phyloP scores from a whole-genome alignment of 2,888 invertebrate species.

The Phragmatobia fuliginosa region DNA sequence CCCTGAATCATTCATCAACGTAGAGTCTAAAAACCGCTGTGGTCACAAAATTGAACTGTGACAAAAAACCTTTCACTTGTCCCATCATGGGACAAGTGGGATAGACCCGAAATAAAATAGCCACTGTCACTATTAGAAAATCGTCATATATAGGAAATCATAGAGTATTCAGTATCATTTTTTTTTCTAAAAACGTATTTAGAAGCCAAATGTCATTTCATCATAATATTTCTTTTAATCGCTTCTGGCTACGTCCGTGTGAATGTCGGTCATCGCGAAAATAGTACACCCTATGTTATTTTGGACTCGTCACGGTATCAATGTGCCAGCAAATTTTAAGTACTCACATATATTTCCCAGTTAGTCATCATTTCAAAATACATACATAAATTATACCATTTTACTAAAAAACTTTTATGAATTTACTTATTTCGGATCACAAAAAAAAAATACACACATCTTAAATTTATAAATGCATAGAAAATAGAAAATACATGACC shows the following conservation, averaged over 20 bases:
- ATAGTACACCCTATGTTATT: slow-evolving; percentile 1
- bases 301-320: not conserved
- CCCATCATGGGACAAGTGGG: no score
- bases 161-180: no score
- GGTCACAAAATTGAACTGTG: not conserved
- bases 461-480: no score
- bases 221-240: not conserved
- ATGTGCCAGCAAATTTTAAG: slow-evolving; percentile 1
- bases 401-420: no score
- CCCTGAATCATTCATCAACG: not conserved
- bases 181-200: not conserved
- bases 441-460: no score
- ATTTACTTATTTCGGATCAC: no score
- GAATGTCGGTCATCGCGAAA: not conserved
- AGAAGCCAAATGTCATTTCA: not conserved
- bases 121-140: no score
- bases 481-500: no score
- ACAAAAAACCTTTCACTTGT: no score
- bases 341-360: not conserved
- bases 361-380: not conserved
- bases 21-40: not conserved
- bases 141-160: no score
- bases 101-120: no score
- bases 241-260: not conserved
- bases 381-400: not conserved